Percentiles rank a stretch among this genome's conserved stretches.
phyloP scores from a whole-genome alignment of 2,888 invertebrate species.

The Pyrrhosoma nymphula region DNA sequence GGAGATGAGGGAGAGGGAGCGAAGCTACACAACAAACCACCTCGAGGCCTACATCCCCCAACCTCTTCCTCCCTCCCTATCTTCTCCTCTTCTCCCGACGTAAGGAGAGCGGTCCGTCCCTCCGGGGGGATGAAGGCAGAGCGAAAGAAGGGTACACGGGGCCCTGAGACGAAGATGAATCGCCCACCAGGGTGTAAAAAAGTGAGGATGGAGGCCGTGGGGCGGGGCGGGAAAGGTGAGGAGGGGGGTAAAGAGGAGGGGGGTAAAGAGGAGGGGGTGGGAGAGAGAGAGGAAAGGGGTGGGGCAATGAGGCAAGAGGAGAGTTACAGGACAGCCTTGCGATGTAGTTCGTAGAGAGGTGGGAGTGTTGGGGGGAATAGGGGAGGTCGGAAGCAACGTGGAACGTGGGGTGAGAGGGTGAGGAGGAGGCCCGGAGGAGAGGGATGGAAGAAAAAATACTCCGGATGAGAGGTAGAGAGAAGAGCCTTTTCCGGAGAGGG shows the following conservation, averaged over 20 bases:
- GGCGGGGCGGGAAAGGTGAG: not conserved
- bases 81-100: not conserved
- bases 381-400: not conserved
- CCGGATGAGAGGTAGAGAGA: not conserved
- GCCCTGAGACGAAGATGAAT: constrained; percentile 67
- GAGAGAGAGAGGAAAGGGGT: not conserved
- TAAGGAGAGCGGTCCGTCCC: constrained; percentile 17
- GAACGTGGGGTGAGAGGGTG: not conserved
- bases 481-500: not conserved
- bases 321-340: not conserved
- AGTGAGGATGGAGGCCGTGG: constrained; percentile 9
- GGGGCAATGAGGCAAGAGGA: not conserved
- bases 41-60: constrained; percentile 29
- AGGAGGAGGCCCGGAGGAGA: too few species aligned
- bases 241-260: not conserved
- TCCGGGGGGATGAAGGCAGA: not conserved
- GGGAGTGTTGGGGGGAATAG: not conserved
- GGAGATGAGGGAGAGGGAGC: not conserved
- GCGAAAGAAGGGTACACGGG: constrained; percentile 25
- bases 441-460: constrained; percentile 10
- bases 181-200: constrained; percentile 65
- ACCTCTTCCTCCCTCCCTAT: not conserved
- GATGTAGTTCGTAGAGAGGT: not conserved
- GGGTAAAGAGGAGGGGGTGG: not conserved
- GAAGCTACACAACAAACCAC: constrained; percentile 11